These are phyloP conservation scores for Chesias legatella DNA, from an alignment of 2,888 invertebrate genomes.

Conservation along the genomic window DNA sequence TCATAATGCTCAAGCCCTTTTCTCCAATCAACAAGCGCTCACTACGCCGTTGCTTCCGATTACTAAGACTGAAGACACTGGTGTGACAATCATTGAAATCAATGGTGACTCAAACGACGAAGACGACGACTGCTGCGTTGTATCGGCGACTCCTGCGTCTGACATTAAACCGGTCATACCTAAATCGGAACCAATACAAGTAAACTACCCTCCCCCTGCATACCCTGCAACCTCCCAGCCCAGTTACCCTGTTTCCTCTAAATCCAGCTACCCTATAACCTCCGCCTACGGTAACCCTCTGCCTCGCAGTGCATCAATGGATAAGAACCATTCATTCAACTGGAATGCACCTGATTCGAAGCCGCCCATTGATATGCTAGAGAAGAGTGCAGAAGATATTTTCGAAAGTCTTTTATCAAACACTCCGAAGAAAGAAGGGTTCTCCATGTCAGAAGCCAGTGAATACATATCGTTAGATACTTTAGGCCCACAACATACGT, in stretches of 20 bases:
- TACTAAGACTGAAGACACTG: conserved; percentile 58
- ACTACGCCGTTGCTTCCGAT: conserved; percentile 46
- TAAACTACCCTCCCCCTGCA: conserved; percentile 43
- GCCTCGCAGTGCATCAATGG: conserved; percentile 44
- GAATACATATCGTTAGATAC: conserved; percentile 84
- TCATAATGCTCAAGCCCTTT: conserved; percentile 30
- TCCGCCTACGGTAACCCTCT: conserved; percentile 41
- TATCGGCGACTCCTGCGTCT: conserved; percentile 68
- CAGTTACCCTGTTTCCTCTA: conserved; percentile 22
- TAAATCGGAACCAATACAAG: conserved; percentile 52
- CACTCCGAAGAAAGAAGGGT: conserved; percentile 60
- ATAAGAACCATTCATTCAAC: conserved; percentile 71
- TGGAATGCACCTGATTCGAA: conserved; percentile 75
- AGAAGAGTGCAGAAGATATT: conserved; percentile 73
- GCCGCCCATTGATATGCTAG: conserved; percentile 63
- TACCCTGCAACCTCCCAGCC: conserved; percentile 44
- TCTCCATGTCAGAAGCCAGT: conserved; percentile 64
- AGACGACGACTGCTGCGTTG: conserved; percentile 74
- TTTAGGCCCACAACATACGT: conserved; percentile 80
- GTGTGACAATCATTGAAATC: conserved; percentile 66
- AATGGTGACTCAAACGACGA: conserved; percentile 74
- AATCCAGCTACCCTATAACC: conserved; percentile 35
- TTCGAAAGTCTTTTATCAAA: conserved; percentile 69
- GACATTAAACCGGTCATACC: conserved; percentile 65
- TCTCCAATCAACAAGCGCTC: conserved; percentile 25